Base-by-base conservation (phyloP, 2,797 vertebrate genomes). In the Amphiprion clarkii region DNA sequence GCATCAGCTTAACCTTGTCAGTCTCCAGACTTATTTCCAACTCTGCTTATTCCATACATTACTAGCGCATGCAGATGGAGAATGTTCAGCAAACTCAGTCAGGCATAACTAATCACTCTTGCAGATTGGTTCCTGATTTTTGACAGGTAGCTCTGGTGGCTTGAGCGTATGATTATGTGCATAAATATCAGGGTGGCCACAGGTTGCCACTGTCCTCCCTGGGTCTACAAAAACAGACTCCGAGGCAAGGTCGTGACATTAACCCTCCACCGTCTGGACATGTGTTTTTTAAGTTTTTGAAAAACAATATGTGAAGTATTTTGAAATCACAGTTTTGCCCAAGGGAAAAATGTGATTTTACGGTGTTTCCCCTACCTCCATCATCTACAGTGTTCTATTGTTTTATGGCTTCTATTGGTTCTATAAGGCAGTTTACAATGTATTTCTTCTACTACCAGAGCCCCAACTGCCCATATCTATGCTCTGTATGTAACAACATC, bases 81-180 rank as follows among this genome's bases (percentile, higher is more conserved):
- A 88, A 88, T 92, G 92, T 92, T 94, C 70, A 82, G 88, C 82
- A 89, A 92, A 93, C 85, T 88, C 95, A 94, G 82, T 90, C 94
- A 94, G 86, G 94, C 94, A 95, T 94, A 95, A 93, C 94, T 95
- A 94, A 95, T 93, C 91, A 90, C 92, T 94, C 88, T 85, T 86
- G 88, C 90, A 90, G 92, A 93, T 91, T 88, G 91, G 83, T 87
- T 92, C 86, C 75, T 71, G 87, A 85, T 92, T 92, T 27, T 83
- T 92, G 94, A 94, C 91, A 90, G 86, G 87, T 90, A 87, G 86
- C 89, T 87, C 82, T 84, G 82, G 90, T 91, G 92, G 83, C 90
- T 71, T 69, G 62, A 77, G 84, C 83, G 76, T 76, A 79, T 90
- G 91, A 94, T 93, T 94, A 94, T 94, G 93, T 93, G 92, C 93